These are phyloP conservation scores for Neopelma chrysocephalum DNA, from an alignment of 2,797 vertebrate genomes.

Conservation along the genomic window DNA sequence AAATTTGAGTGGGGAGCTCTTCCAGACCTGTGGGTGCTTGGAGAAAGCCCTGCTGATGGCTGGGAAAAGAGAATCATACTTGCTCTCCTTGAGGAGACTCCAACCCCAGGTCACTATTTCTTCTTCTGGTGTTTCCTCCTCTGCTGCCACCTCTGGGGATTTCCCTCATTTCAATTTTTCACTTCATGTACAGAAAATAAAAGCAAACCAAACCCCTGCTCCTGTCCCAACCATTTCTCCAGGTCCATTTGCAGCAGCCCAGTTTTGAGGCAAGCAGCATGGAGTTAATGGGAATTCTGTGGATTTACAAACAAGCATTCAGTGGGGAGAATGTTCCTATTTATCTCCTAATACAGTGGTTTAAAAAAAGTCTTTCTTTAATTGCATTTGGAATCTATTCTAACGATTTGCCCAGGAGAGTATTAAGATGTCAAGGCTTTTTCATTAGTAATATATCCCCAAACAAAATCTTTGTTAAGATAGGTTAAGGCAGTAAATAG, in stretches of 20 bases:
- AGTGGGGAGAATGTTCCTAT: conserved; percentile 27
- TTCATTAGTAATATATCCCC: conserved; percentile 66
- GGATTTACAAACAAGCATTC: conserved; percentile 54
- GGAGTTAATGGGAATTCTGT: conserved; percentile 29
- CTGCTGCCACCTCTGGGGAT: not conserved
- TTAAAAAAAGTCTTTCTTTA: conserved; percentile 50
- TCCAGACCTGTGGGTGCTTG: not conserved
- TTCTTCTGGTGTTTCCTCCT: not conserved
- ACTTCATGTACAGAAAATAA: fast-evolving
- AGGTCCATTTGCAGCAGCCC: not conserved
- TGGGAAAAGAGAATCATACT: not conserved
- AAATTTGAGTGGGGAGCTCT: not conserved
- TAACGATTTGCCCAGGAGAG: conserved; percentile 66
- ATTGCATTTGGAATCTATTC: conserved; percentile 70
- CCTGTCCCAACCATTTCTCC: not conserved
- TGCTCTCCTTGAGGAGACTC: not conserved
- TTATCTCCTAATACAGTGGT: conserved; percentile 60
- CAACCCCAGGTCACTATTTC: conserved; percentile 3
- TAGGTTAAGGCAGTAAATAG: conserved; percentile 64
- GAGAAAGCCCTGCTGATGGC: not conserved
- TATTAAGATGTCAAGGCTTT: conserved; percentile 60
- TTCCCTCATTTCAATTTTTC: not conserved
- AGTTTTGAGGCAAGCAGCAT: not conserved
- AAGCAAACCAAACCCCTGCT: not conserved
- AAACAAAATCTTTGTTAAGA: conserved; percentile 63